phyloP scores from a whole-genome alignment of 35 echinoderm and acorn worm species.

The Diadema setosum region DNA sequence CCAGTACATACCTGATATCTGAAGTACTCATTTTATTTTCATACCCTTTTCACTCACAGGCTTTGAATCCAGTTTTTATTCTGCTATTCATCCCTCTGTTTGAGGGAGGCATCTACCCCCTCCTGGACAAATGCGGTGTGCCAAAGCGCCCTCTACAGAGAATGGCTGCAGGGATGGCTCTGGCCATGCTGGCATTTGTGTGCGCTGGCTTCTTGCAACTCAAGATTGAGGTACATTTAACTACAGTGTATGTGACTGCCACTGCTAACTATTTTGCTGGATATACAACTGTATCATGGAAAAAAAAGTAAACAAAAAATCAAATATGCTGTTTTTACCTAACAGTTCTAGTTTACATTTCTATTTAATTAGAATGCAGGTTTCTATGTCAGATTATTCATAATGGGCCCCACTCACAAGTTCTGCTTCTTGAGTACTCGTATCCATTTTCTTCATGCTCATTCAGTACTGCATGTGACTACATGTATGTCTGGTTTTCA shows the following conservation, averaged over 20 bases:
- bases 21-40: neutral
- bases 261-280: too few species aligned
- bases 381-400: too few species aligned
- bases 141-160: constrained; percentile 76
- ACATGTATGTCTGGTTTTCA: neutral
- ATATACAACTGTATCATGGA: too few species aligned
- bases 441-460: too few species aligned
- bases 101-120: constrained; percentile 82
- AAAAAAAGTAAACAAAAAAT: too few species aligned
- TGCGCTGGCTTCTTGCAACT: constrained; percentile 75
- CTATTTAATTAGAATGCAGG: too few species aligned
- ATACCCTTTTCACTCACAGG: constrained; percentile 11
- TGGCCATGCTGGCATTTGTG: constrained; percentile 70
- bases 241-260: neutral
- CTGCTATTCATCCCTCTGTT: constrained; percentile 83
- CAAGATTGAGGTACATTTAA: constrained; percentile 76
- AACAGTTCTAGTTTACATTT: too few species aligned
- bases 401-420: too few species aligned
- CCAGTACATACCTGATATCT: too few species aligned
- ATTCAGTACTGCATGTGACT: too few species aligned
- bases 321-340: too few species aligned
- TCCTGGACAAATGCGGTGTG: constrained; percentile 56
- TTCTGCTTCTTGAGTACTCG: too few species aligned
- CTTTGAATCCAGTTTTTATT: constrained; percentile 89
- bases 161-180: constrained; percentile 78